Base-by-base conservation (phyloP, 2,113 vertebrate genomes). In the Mola mola region DNA sequence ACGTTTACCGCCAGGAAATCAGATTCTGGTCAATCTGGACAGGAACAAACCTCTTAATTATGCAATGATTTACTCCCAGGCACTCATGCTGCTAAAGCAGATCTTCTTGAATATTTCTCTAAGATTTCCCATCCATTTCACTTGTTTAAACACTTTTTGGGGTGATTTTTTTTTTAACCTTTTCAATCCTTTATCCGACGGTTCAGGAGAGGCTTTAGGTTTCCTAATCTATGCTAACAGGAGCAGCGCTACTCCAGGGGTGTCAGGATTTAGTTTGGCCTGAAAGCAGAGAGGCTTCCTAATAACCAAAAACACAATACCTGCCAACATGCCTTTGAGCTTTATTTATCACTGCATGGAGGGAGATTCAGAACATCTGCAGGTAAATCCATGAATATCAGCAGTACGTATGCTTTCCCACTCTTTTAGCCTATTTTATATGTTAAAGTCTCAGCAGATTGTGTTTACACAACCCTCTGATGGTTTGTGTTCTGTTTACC, bases 361-460 rank as follows among this genome's bases (percentile, higher is more conserved):
- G 4, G 31, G 36, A n/a, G n/a, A n/a, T n/a, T n/a, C n/a, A n/a
- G n/a, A 75, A 69, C 50, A 57, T 61, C 2, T 79, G 72, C 16
- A 57, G 40, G 24, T 61, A 31, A 61, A 75, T 22, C 49, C 8
- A 7, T 47, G 51, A 63, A 0, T 68, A 57, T 36, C 31, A 49
- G 41, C 0, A 2, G 15, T 29, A 25, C 22, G 9, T 37, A n/a
- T 28, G 19, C 29, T 33, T 21, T 25, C 31, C 20, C 22, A 40
- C 43, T 65, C 52, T 25, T 4, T 19, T 5, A 66, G 1, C 29
- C 52, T 42, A 2, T 31, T 72, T 22, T 65, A 31, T 62, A 72
- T 36, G 44, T 0, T 43, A 49, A 36, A 49, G 50, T 72, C 57
- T 65, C 75, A 61, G 71, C 66, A 60, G 22, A 66, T 25, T 2